These are phyloP conservation scores for Ernsta delagoae DNA, from an alignment of 2,888 invertebrate species.

Conservation along the genomic window DNA sequence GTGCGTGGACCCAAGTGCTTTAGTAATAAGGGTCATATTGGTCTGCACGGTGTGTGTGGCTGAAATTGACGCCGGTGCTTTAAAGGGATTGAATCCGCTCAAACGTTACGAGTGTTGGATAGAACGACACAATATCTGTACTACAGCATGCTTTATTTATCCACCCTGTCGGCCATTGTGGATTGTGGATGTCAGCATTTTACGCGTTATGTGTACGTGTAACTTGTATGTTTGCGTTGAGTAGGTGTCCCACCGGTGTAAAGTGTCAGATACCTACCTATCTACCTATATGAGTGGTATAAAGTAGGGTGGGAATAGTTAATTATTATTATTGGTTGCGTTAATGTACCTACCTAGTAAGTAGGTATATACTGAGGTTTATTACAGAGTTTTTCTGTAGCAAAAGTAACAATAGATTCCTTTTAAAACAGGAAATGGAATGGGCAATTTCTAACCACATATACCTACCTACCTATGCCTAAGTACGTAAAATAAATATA, in stretches of 20 bases:
- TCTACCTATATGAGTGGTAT: no score
- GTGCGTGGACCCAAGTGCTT: conserved; percentile 61
- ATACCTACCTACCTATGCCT: no score
- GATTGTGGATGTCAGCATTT: conserved; percentile 41
- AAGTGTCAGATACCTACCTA: neutral
- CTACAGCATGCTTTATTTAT: conserved; percentile 55
- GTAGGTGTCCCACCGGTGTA: neutral
- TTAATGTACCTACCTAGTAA: no score
- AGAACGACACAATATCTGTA: conserved; percentile 61
- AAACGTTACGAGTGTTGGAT: conserved; percentile 66
- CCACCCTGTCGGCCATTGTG: conserved; percentile 50
- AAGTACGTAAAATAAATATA: no score
- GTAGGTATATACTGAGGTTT: no score
- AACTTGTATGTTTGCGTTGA: conserved; percentile 17
- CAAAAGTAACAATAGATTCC: no score
- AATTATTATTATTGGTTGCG: no score
- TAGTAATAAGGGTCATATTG: conserved; percentile 67
- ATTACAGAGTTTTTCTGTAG: no score
- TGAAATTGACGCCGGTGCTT: conserved; percentile 67
- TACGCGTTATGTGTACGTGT: conserved; percentile 10
- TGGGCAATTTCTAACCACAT: no score
- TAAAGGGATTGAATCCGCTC: conserved; percentile 71
- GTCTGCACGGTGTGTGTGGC: conserved; percentile 52
- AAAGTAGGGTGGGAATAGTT: no score
- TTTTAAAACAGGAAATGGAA: no score